Evolutionary conservation across 1,140 invertebrate genomes (phyloP).

Genomic region (Branchinecta lynchi): DNA sequence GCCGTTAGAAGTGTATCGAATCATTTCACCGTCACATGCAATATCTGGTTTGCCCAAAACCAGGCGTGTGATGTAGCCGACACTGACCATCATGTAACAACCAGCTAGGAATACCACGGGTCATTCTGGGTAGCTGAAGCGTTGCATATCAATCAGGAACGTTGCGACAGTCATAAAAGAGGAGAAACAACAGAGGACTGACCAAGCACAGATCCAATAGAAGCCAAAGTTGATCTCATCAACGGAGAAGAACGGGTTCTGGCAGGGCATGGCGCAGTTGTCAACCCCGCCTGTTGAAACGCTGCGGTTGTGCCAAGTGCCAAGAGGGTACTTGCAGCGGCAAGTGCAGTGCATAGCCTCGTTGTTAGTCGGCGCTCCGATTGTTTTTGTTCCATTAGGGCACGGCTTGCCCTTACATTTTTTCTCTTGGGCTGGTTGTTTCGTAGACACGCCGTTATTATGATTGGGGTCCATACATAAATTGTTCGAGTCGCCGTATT

Average conservation of each 20-base stretch:
- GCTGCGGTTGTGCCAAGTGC: constrained; percentile 46
- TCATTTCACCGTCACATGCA: constrained; percentile 59
- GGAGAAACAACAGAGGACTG: constrained; percentile 37
- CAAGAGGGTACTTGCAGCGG: constrained; percentile 55
- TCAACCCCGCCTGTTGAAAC: constrained; percentile 49
- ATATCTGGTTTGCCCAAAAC: constrained; percentile 52
- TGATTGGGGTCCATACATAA: constrained; percentile 90
- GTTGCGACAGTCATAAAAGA: constrained; percentile 46
- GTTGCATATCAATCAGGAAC: constrained; percentile 76
- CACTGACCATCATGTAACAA: constrained; percentile 87
- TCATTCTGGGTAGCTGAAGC: constrained; percentile 81
- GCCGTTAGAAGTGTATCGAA: constrained; percentile 31
- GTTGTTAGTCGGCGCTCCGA: background rate
- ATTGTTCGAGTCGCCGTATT: constrained; percentile 54
- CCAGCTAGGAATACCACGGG: constrained; percentile 88
- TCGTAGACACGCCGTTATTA: constrained; percentile 35
- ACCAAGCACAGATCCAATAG: constrained; percentile 42
- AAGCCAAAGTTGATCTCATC: constrained; percentile 78
- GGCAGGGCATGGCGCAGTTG: constrained; percentile 83
- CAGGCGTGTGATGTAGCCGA: constrained; percentile 74
- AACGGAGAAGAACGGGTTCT: constrained; percentile 64
- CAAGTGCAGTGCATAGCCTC: constrained; percentile 49
- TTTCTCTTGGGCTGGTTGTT: constrained; percentile 16
- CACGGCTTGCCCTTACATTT: constrained; percentile 19
- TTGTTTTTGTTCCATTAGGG: constrained; percentile 19